phyloP scores from a whole-genome alignment of 1,140 invertebrate genomes.

The Hyphantria cunea region DNA sequence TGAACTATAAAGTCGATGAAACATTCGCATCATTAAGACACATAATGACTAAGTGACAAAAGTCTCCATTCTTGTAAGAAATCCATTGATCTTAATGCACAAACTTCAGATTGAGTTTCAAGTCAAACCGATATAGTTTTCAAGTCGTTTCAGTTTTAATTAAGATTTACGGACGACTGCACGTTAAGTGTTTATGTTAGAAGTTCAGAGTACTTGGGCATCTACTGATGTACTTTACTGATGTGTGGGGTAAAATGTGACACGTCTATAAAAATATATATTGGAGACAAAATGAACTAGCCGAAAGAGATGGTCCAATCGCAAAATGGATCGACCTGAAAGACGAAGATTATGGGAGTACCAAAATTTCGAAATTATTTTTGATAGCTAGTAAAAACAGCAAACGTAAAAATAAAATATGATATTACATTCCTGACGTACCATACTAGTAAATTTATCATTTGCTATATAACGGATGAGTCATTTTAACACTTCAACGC shows the following conservation, averaged over 20 bases:
- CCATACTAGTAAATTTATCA: neutral
- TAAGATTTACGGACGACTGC: constrained; percentile 17
- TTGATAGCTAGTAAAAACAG: too few relatives aligned
- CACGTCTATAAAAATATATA: constrained; percentile 10
- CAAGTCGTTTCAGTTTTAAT: constrained; percentile 25
- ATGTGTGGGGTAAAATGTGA: constrained; percentile 11
- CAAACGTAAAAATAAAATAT: too few relatives aligned
- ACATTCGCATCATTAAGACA: neutral
- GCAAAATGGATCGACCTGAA: constrained; percentile 17
- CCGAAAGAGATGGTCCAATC: constrained; percentile 18
- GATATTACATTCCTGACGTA: too few relatives aligned
- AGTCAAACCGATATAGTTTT: constrained; percentile 20
- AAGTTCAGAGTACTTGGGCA: constrained; percentile 3
- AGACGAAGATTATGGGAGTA: constrained; percentile 6
- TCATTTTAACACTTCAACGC: neutral
- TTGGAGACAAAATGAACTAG: constrained; percentile 15
- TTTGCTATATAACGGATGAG: too few relatives aligned
- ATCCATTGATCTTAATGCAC: constrained; percentile 10
- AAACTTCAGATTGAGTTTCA: constrained; percentile 21
- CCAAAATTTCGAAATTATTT: constrained; percentile 20
- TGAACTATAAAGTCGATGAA: neutral
- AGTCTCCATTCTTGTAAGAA: neutral
- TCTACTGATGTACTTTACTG: constrained; percentile 5
- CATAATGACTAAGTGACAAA: constrained; percentile 1
- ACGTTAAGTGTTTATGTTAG: constrained; percentile 8